Evolutionary conservation across 35 echinoderm and acorn worm species (phyloP).

Genomic region (Strongylocentrotus purpuratus): DNA sequence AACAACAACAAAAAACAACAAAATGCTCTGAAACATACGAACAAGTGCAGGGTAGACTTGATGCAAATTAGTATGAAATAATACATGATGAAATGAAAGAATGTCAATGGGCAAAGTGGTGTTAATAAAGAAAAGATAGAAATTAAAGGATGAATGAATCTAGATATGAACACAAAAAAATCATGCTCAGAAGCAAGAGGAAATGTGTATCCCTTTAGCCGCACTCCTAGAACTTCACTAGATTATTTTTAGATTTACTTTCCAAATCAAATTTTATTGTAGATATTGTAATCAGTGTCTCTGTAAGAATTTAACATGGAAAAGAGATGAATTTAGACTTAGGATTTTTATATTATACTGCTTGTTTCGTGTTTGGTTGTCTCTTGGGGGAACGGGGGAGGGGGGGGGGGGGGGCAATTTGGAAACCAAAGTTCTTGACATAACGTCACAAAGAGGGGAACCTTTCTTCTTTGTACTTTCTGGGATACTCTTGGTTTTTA

Average conservation of each 20-base stretch:
- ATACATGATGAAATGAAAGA: neutral
- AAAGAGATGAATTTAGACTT: neutral
- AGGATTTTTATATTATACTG: neutral
- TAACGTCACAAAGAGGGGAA: no score
- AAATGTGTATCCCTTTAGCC: neutral
- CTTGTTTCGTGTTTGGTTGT: neutral
- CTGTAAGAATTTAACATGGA: neutral
- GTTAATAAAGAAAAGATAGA: neutral
- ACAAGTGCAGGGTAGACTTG: neutral
- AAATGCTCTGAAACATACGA: neutral
- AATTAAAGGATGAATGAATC: no score
- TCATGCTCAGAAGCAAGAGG: neutral
- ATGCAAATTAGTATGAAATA: neutral
- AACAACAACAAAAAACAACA: neutral
- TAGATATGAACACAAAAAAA: neutral
- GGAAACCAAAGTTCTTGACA: neutral
- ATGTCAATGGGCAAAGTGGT: neutral
- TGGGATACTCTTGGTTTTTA: no score
- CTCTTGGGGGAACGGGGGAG: neutral
- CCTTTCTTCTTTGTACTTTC: no score
- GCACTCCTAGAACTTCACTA: neutral
- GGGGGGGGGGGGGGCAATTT: neutral
- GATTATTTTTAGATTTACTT: neutral
- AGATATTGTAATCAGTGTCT: neutral
- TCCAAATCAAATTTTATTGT: neutral